These are phyloP conservation scores for Nestor notabilis DNA, from an alignment of 2,113 vertebrate genomes.

Conservation along the genomic window DNA sequence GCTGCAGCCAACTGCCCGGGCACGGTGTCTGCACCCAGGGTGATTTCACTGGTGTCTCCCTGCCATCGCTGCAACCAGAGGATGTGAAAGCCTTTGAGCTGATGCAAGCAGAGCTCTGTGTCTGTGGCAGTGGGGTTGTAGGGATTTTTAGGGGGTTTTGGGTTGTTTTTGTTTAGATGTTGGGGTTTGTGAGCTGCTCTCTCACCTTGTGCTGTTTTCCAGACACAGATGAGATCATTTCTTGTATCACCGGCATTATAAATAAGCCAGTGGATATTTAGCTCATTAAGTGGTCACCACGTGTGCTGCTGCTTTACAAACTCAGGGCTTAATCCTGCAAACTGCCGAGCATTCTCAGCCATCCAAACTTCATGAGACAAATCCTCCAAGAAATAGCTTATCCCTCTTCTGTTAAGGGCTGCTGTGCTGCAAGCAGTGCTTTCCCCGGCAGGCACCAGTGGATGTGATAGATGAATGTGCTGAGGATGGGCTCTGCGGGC, in stretches of 20 bases:
- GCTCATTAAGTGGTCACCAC: not conserved
- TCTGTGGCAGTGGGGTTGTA: not conserved
- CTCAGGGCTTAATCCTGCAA: not conserved
- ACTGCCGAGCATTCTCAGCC: not conserved
- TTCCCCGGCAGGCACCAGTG: not conserved
- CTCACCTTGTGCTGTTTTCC: not conserved
- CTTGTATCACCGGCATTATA: not conserved
- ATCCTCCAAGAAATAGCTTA: not conserved
- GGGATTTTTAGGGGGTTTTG: not conserved
- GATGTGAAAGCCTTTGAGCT: not conserved
- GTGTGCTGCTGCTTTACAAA: not conserved
- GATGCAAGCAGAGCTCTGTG: not conserved
- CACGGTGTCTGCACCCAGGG: not conserved
- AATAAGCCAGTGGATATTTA: not conserved
- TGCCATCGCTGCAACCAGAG: not conserved
- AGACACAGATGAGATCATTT: not conserved
- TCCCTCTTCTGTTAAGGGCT: not conserved
- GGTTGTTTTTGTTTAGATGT: not conserved
- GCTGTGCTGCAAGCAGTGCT: accelerated
- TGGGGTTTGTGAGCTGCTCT: not conserved
- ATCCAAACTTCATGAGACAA: not conserved
- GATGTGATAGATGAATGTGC: accelerated
- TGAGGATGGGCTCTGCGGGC: not conserved
- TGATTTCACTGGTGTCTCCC: not conserved
- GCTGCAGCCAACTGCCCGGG: not conserved